Conservation (phyloP, 1,140 invertebrate genomes). For the Batillaria attramentaria region DNA sequence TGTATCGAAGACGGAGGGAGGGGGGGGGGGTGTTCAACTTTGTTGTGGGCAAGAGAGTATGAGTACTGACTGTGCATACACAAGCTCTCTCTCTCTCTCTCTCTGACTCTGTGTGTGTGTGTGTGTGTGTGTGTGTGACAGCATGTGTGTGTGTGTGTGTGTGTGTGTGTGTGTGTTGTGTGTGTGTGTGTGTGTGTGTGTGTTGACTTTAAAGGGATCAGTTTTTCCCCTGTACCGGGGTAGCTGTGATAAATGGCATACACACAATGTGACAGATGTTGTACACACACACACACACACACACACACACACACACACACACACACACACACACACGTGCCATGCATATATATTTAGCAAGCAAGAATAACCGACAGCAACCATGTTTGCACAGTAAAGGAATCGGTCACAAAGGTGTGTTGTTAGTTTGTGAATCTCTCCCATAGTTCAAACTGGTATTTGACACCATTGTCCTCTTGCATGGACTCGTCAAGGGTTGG, state of each 20-base stretch:
- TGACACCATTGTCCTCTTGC: constrained; percentile 30
- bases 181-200: background rate
- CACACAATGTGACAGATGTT: background rate
- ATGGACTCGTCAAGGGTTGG: constrained; percentile 15
- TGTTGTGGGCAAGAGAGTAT: too few species aligned
- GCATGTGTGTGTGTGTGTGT: background rate
- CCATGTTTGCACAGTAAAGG: too few species aligned
- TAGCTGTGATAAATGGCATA: background rate
- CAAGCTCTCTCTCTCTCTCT: background rate
- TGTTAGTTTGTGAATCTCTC: constrained; percentile 19
- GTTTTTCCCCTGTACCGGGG: background rate
- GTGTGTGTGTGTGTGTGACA: background rate
- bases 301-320: background rate
- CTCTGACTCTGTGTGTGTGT: background rate
- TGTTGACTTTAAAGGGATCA: background rate
- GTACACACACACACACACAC: background rate
- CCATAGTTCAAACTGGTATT: constrained; percentile 32
- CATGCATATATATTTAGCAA: background rate
- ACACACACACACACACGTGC: background rate
- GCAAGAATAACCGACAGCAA: background rate
- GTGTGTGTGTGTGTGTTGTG: background rate
- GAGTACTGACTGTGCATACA: too few species aligned
- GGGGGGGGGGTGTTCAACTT: too few species aligned
- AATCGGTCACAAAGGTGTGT: too few species aligned
- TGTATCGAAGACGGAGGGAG: too few species aligned